Conservation (phyloP, 2,113 vertebrate species). For the Mystacornis crossleyi region DNA sequence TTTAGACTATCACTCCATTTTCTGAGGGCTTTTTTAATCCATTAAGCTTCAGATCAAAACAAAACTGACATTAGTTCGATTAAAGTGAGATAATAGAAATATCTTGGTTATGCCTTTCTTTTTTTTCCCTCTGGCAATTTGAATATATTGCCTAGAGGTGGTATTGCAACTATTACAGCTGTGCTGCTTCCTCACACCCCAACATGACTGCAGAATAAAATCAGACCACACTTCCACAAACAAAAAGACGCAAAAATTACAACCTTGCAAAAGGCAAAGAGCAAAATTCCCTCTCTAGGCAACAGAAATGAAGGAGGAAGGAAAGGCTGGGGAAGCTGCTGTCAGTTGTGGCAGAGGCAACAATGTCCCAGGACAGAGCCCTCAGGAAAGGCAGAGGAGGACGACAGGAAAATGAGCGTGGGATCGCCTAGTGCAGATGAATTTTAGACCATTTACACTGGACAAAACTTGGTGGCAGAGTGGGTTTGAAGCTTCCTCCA, state of each 20-base stretch:
- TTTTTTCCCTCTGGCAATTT: rapidly evolving
- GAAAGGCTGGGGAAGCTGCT: background rate
- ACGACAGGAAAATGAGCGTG: background rate
- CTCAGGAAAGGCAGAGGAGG: background rate
- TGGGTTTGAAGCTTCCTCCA: too few species aligned
- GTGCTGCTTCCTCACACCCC: background rate
- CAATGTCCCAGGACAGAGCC: background rate
- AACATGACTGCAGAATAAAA: background rate
- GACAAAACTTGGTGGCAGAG: background rate
- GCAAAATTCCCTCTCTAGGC: background rate
- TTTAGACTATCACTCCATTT: background rate
- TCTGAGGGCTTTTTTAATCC: background rate
- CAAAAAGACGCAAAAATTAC: too few species aligned
- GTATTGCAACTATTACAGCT: background rate
- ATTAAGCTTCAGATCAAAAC: background rate
- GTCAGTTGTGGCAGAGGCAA: background rate
- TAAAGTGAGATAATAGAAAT: rapidly evolving
- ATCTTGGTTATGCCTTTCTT: background rate
- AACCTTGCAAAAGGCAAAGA: background rate
- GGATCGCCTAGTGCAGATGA: background rate
- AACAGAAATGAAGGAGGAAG: background rate
- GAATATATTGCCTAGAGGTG: background rate
- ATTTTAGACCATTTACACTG: background rate
- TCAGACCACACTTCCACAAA: too few species aligned
- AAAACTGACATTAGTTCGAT: background rate